phyloP scores from a whole-genome alignment of 2,888 invertebrate species.

The Pegoplata infirma region DNA sequence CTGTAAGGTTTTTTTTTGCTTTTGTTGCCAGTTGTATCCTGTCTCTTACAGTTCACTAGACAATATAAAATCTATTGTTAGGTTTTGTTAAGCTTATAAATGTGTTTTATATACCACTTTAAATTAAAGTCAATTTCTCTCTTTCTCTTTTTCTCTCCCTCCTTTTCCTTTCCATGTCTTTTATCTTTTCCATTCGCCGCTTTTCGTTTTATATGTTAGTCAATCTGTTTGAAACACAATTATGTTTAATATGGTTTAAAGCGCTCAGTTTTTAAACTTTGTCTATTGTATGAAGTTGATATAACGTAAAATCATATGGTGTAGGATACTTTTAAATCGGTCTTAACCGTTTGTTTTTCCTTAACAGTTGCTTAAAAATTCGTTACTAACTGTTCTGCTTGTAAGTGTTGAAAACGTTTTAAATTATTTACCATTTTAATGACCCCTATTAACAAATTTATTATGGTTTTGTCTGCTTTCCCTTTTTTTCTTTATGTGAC shows the following conservation, averaged over 20 bases:
- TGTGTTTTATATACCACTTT: slow-evolving; percentile 1
- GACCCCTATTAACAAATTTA: neutral
- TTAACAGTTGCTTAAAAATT: too few species aligned
- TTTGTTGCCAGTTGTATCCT: neutral
- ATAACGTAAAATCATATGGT: too few species aligned
- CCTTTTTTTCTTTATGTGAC: neutral
- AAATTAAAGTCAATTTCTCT: neutral
- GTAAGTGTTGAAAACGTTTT: slow-evolving; percentile 1
- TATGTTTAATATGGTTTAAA: too few species aligned
- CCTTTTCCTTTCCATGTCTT: too few species aligned
- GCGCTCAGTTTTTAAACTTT: too few species aligned
- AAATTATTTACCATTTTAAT: slow-evolving; percentile 14
- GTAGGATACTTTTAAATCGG: too few species aligned
- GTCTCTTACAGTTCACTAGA: neutral
- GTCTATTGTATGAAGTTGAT: too few species aligned
- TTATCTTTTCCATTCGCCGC: too few species aligned
- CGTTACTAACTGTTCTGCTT: neutral
- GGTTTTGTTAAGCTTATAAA: neutral
- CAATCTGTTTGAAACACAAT: too few species aligned
- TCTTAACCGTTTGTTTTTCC: too few species aligned
- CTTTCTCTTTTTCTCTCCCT: too few species aligned
- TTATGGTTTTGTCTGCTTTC: neutral
- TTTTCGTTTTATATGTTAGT: too few species aligned
- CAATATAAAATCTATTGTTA: neutral
- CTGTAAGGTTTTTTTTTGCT: neutral